Conservation (phyloP, 37 sponge, comb jelly and placozoan species). For the Cliona cf. orientalis region DNA sequence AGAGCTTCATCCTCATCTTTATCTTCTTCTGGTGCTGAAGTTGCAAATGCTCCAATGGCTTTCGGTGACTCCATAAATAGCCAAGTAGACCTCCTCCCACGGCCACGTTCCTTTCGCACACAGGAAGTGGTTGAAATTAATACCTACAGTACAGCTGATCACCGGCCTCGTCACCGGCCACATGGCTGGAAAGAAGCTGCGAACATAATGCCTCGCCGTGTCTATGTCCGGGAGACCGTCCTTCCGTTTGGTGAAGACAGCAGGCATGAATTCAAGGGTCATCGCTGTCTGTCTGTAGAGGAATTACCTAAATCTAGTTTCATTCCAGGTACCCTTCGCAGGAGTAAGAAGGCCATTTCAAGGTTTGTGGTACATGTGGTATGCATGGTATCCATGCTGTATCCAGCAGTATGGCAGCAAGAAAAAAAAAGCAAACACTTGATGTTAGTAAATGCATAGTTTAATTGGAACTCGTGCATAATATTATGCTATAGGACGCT, state of each 20-base stretch:
- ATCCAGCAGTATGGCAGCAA: background rate
- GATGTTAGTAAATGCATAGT: background rate
- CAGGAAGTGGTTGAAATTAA: no score
- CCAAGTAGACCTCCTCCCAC: no score
- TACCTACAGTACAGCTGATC: no score
- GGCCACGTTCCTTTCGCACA: no score
- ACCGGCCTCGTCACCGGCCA: no score
- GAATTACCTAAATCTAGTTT: constrained; percentile 59
- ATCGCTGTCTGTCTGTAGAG: constrained; percentile 45
- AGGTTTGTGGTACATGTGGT: constrained; percentile 25
- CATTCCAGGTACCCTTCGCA: constrained; percentile 3
- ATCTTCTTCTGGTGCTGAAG: no score
- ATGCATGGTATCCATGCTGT: background rate
- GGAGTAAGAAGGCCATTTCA: constrained; percentile 41
- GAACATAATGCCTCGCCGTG: background rate
- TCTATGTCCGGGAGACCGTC: constrained; percentile 12
- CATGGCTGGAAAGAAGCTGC: no score
- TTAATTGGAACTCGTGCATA: background rate
- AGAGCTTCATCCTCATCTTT: no score
- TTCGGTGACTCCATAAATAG: no score
- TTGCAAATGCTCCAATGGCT: no score
- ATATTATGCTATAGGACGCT: constrained; percentile 35
- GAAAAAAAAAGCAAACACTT: background rate
- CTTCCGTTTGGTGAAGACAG: constrained; percentile 58
- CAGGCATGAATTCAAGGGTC: constrained; percentile 71